A percentile compares a stretch with the other conserved stretches of the same genome.
These are phyloP conservation scores for Odontophorus gujanensis DNA, from an alignment of 2,113 vertebrate genomes.

Conservation along the genomic window DNA sequence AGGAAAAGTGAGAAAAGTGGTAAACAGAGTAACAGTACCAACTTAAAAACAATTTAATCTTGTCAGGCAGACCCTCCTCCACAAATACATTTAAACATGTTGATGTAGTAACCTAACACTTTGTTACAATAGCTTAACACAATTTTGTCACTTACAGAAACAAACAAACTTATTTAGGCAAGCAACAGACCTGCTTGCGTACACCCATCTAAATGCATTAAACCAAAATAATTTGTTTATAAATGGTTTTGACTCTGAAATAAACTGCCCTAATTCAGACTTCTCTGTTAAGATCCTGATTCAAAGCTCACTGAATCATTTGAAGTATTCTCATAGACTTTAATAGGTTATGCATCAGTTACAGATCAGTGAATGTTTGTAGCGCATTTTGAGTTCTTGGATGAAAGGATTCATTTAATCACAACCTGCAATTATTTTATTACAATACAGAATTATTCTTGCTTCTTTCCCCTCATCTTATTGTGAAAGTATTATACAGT, in stretches of 20 bases:
- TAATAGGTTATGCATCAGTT: not conserved
- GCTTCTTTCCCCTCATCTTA: not conserved
- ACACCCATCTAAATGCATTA: not conserved
- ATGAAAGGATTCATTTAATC: not conserved
- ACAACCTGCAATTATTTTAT: not conserved
- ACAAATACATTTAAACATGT: not conserved
- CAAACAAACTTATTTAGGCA: not conserved
- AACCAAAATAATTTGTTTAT: not conserved
- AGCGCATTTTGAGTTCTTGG: not conserved
- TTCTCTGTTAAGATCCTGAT: not conserved
- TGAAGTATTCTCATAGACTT: not conserved
- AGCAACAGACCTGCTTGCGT: not conserved
- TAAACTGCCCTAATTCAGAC: not conserved
- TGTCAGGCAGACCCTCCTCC: not conserved
- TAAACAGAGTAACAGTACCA: not conserved
- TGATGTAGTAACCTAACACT: not conserved
- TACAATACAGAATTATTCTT: not conserved
- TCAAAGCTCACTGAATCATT: not conserved
- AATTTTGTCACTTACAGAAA: not conserved
- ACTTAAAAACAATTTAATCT: not conserved
- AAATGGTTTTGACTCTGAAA: not conserved
- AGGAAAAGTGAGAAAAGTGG: not conserved
- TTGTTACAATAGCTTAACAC: not conserved
- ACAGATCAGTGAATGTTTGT: not conserved
- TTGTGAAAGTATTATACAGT: not conserved